Conservation (phyloP, 2,797 vertebrate genomes). For the Pogoniulus pusillus region DNA sequence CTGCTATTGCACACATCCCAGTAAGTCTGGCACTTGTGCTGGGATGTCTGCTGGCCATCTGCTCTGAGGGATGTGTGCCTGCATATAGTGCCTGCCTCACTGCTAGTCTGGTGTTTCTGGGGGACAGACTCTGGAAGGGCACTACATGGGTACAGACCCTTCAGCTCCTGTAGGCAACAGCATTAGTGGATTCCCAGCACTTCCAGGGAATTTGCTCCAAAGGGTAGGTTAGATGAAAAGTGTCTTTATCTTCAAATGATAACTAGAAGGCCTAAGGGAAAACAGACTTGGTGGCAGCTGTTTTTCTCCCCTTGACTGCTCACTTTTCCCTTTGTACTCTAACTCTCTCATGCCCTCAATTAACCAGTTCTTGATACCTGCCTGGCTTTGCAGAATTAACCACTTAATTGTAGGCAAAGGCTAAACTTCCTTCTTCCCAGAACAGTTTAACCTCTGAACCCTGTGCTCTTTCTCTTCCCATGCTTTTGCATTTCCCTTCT, state of each 20-base stretch:
- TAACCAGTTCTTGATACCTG: constrained; percentile 54
- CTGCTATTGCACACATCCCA: not conserved
- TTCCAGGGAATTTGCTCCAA: not conserved
- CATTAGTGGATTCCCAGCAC: not conserved
- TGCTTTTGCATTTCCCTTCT: not conserved
- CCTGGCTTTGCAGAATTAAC: not conserved
- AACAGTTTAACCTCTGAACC: constrained; percentile 19
- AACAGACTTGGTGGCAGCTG: constrained; percentile 38
- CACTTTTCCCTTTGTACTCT: constrained; percentile 25
- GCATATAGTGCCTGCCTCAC: not conserved
- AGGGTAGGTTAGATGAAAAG: not conserved
- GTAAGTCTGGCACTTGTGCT: not conserved
- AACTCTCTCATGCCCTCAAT: constrained; percentile 43
- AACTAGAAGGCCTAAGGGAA: constrained; percentile 24
- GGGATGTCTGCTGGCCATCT: not conserved
- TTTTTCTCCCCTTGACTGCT: constrained; percentile 21
- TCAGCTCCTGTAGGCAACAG: not conserved
- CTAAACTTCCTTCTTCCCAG: constrained; percentile 9
- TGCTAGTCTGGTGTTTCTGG: not conserved
- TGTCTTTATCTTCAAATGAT: constrained; percentile 39
- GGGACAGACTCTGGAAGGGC: not conserved
- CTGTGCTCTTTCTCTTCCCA: not conserved
- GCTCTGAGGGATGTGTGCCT: not conserved
- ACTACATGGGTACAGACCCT: not conserved
- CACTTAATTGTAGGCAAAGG: constrained; percentile 30